Evolutionary conservation across 92 coral and sea anemone species (phyloP), one percentile per base, ranked within the genome.

Genomic region (Ricordea florida): DNA sequence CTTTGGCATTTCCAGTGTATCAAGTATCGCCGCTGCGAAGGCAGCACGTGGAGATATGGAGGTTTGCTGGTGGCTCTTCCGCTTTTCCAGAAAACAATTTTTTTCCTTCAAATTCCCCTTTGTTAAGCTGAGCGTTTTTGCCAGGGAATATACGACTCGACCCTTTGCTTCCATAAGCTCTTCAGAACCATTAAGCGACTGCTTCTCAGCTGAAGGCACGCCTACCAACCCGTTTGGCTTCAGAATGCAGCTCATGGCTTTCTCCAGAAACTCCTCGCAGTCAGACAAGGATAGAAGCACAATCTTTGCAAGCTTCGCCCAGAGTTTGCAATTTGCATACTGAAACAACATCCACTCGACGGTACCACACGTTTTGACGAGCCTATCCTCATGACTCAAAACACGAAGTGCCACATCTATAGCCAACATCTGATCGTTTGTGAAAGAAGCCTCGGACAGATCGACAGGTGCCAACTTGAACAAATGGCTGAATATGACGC

Each of bases 231-330:
- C 86, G 10, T 23, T 43, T 3, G 50, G 25, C 14, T 55, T 66
- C 1, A 83, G 63, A 13, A 77, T 49, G 14, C n/a, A 28, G 11
- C 42, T 38, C 52, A 79, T 65, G 22, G 87, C 92, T 49, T 67
- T 72, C 3, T 79, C 83, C 57, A 88, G 44, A 44, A 82, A 76
- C 5, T 72, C 58, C 3, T 80, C 21, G 25, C 67, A 61, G 28
- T 78, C 89, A 23, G 74, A 38, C 1, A 91, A 77, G 3, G 85
- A 85, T 30, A 84, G 69, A 34, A 93, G 25, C 3, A 86, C 88
- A 48, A 87, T 58, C 51, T 87, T 93, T 1, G 81, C 92, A 9
- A 94, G 82, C 43, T 76, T 78, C 16, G 87, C 82, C 98, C 97
- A 91, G 3, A 89, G 91, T 44, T 87, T 71, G 61, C 85, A 84